Conservation (phyloP, 1,140 invertebrate species). For the Andrena cerasifolii region DNA sequence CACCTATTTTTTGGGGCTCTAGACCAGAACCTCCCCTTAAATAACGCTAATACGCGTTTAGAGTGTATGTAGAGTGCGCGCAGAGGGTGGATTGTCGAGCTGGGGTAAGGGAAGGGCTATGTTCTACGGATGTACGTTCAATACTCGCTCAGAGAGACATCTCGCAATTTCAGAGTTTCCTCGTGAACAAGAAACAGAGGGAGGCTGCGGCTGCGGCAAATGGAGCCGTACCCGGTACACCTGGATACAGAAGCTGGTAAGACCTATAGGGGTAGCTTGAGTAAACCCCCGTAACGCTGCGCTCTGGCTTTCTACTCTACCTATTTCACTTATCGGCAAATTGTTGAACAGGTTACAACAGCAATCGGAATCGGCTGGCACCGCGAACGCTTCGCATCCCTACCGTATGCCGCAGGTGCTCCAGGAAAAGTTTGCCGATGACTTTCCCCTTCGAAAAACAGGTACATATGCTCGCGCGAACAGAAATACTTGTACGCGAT, state of each 20-base stretch:
- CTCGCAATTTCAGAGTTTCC: slow-evolving; percentile 88
- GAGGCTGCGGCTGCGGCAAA: slow-evolving; percentile 89
- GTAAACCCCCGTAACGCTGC: too few relatives aligned
- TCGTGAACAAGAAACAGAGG: slow-evolving; percentile 94
- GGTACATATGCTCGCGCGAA: slow-evolving; percentile 84
- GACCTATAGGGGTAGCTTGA: slow-evolving; percentile 52
- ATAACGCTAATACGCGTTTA: too few relatives aligned
- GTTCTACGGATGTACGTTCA: neutral
- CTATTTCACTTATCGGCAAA: too few relatives aligned
- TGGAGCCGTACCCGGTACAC: slow-evolving; percentile 86
- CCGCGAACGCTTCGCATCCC: slow-evolving; percentile 85
- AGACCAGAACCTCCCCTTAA: too few relatives aligned
- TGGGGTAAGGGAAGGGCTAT: neutral
- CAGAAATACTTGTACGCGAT: neutral
- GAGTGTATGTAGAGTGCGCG: too few relatives aligned
- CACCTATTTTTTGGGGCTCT: too few relatives aligned
- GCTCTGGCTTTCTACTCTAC: too few relatives aligned
- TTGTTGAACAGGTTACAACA: slow-evolving; percentile 75
- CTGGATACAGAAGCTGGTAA: slow-evolving; percentile 91
- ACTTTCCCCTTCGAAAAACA: slow-evolving; percentile 97
- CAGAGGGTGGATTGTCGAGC: too few relatives aligned
- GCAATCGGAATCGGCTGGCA: slow-evolving; percentile 79
- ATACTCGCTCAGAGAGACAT: neutral
- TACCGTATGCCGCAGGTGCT: slow-evolving; percentile 86
- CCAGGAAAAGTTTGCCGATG: slow-evolving; percentile 83